These are phyloP conservation scores for Aphaenogaster floridana DNA, from an alignment of 1,140 invertebrate genomes.

Conservation along the genomic window DNA sequence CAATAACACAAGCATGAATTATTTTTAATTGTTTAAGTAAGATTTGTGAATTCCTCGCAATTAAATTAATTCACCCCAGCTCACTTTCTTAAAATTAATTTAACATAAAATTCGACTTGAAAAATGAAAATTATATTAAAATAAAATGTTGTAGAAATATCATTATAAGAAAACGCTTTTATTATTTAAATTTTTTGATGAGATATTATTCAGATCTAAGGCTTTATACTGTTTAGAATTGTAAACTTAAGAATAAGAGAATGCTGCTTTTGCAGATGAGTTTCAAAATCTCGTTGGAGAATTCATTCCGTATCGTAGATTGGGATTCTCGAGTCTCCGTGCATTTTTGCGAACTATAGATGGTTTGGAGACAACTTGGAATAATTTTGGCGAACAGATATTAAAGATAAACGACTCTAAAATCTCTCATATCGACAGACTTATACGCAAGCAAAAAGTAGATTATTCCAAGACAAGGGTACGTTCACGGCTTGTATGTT, in stretches of 20 bases:
- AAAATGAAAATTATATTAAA: background rate
- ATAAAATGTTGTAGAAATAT: background rate
- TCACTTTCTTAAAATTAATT: background rate
- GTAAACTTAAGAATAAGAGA: constrained; percentile 25
- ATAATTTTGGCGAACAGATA: constrained; percentile 29
- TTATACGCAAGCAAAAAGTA: constrained; percentile 67
- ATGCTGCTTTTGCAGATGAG: constrained; percentile 57
- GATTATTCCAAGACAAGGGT: constrained; percentile 48
- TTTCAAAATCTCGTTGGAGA: constrained; percentile 61
- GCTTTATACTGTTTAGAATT: constrained; percentile 12
- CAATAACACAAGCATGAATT: background rate
- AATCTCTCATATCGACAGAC: constrained; percentile 56
- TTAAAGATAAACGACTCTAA: constrained; percentile 56
- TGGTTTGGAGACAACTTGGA: constrained; percentile 47
- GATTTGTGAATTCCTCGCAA: background rate
- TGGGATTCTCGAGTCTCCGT: constrained; percentile 63
- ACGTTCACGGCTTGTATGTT: background rate
- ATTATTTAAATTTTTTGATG: background rate
- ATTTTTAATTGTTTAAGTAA: background rate
- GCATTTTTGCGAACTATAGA: constrained; percentile 51
- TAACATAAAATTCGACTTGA: background rate
- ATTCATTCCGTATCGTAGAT: constrained; percentile 62
- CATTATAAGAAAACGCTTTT: background rate
- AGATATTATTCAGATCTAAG: constrained; percentile 1
- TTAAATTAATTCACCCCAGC: background rate